A percentile compares a stretch with the other conserved stretches of the same genome.
Evolutionary conservation across 2,888 invertebrate genomes (phyloP).

Genomic region (Shargacucullia verbasci): DNA sequence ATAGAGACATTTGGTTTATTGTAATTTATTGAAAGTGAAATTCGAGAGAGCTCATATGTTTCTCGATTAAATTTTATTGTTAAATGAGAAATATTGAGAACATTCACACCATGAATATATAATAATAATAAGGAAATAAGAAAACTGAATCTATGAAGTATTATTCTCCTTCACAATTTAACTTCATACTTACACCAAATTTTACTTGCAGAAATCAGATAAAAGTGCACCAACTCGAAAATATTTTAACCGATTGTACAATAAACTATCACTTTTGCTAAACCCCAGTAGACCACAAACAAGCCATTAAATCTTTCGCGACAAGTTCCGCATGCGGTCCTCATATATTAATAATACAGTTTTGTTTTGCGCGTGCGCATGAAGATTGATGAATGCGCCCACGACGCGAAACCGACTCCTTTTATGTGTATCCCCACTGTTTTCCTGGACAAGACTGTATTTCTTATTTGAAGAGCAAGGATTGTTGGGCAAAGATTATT

Average conservation of each 20-base stretch:
- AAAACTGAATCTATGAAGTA: too few species aligned
- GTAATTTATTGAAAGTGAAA: slow-evolving; percentile 20
- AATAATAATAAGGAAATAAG: too few species aligned
- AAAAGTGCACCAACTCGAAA: not conserved
- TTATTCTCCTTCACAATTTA: too few species aligned
- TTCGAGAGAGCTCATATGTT: not conserved
- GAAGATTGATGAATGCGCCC: slow-evolving; percentile 55
- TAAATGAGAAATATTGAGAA: not conserved
- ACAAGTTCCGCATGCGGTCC: slow-evolving; percentile 44
- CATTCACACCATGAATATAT: not conserved
- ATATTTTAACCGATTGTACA: not conserved
- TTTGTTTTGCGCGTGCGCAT: slow-evolving; percentile 34
- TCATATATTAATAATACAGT: slow-evolving; percentile 50
- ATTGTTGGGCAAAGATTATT: slow-evolving; percentile 25
- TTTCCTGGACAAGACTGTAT: slow-evolving; percentile 34
- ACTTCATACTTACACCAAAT: too few species aligned
- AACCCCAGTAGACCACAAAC: slow-evolving; percentile 34
- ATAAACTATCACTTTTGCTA: slow-evolving; percentile 15
- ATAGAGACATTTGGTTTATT: slow-evolving; percentile 21
- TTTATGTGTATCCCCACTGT: slow-evolving; percentile 51
- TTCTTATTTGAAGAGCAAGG: slow-evolving; percentile 16
- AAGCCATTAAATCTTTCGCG: slow-evolving; percentile 52
- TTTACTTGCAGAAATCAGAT: too few species aligned
- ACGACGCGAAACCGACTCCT: slow-evolving; percentile 45
- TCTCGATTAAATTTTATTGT: not conserved